phyloP scores from a whole-genome alignment of 1,140 invertebrate genomes.

The Macrobrachium nipponense region DNA sequence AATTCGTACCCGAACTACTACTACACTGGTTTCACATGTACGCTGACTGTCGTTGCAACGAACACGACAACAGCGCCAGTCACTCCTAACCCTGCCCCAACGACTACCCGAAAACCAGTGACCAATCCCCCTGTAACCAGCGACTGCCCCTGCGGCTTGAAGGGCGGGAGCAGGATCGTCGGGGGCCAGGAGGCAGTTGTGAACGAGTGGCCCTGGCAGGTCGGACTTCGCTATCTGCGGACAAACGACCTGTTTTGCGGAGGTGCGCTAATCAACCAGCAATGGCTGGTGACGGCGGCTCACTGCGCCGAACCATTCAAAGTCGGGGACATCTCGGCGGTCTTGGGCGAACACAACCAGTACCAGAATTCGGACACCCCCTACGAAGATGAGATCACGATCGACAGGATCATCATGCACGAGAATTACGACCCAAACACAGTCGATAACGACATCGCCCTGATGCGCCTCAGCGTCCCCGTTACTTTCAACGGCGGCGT shows the following conservation, averaged over 20 bases:
- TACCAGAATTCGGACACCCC: background rate
- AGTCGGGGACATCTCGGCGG: slow-evolving; percentile 23
- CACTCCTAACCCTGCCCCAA: background rate
- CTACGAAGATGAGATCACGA: background rate
- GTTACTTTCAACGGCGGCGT: slow-evolving; percentile 73
- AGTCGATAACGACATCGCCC: slow-evolving; percentile 75
- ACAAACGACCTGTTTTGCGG: slow-evolving; percentile 67
- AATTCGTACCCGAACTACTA: background rate
- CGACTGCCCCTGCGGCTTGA: slow-evolving; percentile 28
- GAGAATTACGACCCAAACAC: slow-evolving; percentile 69
- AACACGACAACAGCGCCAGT: no score
- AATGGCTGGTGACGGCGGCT: slow-evolving; percentile 70
- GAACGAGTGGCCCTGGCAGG: slow-evolving; percentile 64
- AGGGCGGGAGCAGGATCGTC: slow-evolving; percentile 49
- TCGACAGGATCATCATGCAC: slow-evolving; percentile 64
- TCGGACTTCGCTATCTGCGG: slow-evolving; percentile 20
- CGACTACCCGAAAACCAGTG: background rate
- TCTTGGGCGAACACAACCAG: slow-evolving; percentile 34
- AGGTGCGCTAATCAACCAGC: slow-evolving; percentile 68
- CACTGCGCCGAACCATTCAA: slow-evolving; percentile 66
- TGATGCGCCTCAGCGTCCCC: slow-evolving; percentile 70
- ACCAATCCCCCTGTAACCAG: background rate
- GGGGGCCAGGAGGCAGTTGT: slow-evolving; percentile 56
- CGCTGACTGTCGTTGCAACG: background rate
- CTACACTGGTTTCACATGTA: background rate